Conservation (phyloP, 2,113 vertebrate genomes). For the Haplochromis vanheusdeni region DNA sequence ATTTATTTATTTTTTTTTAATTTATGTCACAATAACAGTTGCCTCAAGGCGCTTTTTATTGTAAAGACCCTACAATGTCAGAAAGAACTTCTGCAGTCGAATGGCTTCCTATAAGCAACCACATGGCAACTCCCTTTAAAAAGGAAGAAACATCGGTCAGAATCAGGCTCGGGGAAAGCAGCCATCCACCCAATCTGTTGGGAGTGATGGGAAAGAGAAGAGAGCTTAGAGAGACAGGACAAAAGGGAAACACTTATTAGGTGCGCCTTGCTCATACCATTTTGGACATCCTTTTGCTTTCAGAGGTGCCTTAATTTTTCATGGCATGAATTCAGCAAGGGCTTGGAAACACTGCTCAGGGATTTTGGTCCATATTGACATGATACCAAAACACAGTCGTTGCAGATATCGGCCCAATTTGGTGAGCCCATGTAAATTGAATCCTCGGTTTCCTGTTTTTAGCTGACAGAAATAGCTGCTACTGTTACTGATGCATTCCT, state of each 20-base stretch:
- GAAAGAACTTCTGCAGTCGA: neutral
- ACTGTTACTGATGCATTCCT: neutral
- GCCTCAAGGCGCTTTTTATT: neutral
- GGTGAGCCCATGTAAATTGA: neutral
- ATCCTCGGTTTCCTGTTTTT: neutral
- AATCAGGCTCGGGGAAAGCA: neutral
- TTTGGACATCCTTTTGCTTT: neutral
- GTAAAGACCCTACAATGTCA: neutral
- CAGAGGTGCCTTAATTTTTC: neutral
- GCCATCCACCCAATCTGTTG: neutral
- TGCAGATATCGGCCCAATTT: neutral
- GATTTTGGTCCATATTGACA: neutral
- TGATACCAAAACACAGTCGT: neutral
- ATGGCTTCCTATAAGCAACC: neutral
- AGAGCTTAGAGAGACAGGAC: neutral
- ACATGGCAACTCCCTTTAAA: neutral
- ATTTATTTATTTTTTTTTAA: fast-evolving
- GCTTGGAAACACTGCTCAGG: neutral
- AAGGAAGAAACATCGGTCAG: neutral
- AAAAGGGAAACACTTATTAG: neutral
- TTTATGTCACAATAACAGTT: neutral
- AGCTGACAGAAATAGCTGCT: neutral
- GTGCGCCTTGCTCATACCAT: neutral
- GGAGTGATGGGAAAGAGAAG: neutral
- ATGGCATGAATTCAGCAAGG: neutral